Evolutionary conservation across 92 coral and sea anemone species (phyloP).

Genomic region (Scolanthus callimorphus): DNA sequence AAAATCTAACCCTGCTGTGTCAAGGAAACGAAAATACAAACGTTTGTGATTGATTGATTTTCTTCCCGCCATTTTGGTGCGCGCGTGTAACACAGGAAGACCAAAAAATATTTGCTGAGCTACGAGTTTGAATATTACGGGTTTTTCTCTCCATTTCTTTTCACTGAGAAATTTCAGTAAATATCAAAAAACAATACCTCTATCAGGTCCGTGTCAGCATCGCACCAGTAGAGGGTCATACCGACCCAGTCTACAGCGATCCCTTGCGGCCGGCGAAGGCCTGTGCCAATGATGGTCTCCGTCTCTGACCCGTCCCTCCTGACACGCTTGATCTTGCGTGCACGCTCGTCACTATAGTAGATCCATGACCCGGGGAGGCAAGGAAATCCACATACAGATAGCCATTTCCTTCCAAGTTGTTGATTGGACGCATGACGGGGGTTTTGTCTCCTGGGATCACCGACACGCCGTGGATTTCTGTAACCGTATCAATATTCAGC

Average conservation of each 20-base stretch:
- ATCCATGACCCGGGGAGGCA: conserved; percentile 35
- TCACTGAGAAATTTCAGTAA: too few species aligned
- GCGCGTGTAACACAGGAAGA: too few species aligned
- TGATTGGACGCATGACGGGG: conserved; percentile 48
- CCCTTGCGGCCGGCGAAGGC: conserved; percentile 83
- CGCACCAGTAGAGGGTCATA: conserved; percentile 86
- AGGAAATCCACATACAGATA: conserved; percentile 64
- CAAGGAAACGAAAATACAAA: too few species aligned
- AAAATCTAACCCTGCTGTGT: too few species aligned
- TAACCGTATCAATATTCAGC: too few species aligned
- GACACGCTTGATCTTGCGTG: conserved; percentile 67
- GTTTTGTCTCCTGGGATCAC: conserved; percentile 37
- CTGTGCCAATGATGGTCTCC: conserved; percentile 55
- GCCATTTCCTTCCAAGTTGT: conserved; percentile 39
- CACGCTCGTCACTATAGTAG: conserved; percentile 70
- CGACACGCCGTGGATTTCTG: conserved; percentile 60
- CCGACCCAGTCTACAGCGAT: conserved; percentile 99
- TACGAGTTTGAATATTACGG: too few species aligned
- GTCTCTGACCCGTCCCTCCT: conserved; percentile 68
- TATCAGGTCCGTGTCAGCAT: conserved; percentile 73
- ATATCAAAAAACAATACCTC: conserved; percentile 61
- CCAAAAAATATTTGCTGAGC: too few species aligned
- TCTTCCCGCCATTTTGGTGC: too few species aligned
- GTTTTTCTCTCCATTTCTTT: too few species aligned
- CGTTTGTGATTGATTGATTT: too few species aligned